phyloP scores from a whole-genome alignment of 1,140 invertebrate species.

The Drosophila simulans region DNA sequence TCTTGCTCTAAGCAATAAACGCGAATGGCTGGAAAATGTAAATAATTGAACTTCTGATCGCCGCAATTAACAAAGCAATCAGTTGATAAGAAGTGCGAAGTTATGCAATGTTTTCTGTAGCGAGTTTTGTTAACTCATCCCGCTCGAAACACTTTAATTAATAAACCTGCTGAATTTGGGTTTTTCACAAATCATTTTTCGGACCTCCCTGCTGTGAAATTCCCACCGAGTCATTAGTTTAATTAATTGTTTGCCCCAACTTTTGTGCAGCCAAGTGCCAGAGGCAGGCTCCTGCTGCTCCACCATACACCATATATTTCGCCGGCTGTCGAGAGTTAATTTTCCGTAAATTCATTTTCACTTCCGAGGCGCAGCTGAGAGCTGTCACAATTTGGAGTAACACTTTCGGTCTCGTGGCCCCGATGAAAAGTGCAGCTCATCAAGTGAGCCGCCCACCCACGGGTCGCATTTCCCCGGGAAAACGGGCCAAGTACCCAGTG shows the following conservation, averaged over 20 bases:
- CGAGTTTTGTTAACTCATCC: conserved; percentile 28
- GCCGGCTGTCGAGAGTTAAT: conserved; percentile 64
- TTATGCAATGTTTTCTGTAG: conserved; percentile 4
- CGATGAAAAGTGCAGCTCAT: conserved; percentile 64
- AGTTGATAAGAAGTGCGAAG: conserved; percentile 14
- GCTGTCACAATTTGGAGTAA: conserved; percentile 57
- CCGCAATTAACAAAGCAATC: conserved; percentile 42
- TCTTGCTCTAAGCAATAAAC: background rate
- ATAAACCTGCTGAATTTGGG: conserved; percentile 43
- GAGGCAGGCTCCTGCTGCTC: conserved; percentile 10
- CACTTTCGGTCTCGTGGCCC: conserved; percentile 35
- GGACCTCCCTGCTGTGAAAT: conserved; percentile 15
- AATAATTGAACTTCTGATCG: conserved; percentile 45
- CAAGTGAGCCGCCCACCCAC: conserved; percentile 34
- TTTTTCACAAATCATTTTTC: conserved; percentile 44
- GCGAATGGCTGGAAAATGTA: conserved; percentile 10
- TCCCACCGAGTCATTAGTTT: conserved; percentile 74
- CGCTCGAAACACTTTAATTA: conserved; percentile 31
- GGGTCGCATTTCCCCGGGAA: conserved; percentile 3
- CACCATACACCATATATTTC: background rate
- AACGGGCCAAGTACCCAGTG: conserved; percentile 3
- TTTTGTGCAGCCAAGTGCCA: conserved; percentile 35
- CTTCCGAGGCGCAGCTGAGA: conserved; percentile 40
- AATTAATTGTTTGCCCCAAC: conserved; percentile 70
- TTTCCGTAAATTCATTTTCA: conserved; percentile 64